These are phyloP conservation scores for Drosophila malerkotliana DNA, from an alignment of 1,140 invertebrate species.

Conservation along the genomic window DNA sequence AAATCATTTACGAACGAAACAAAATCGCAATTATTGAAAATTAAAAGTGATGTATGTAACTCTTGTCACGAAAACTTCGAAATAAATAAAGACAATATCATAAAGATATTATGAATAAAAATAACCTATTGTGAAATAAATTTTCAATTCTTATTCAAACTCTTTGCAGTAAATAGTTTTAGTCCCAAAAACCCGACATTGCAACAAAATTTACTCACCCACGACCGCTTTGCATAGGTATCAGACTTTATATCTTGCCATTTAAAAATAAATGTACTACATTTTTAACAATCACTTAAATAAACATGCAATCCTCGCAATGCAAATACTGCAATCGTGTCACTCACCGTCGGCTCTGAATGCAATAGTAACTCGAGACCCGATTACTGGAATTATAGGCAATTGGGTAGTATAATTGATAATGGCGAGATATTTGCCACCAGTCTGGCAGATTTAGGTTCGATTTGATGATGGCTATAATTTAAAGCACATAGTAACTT, in stretches of 20 bases:
- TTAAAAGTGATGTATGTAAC: too few species aligned
- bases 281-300: conserved; percentile 2
- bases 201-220: conserved; percentile 1
- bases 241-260: not conserved
- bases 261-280: not conserved
- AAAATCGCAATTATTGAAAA: too few species aligned
- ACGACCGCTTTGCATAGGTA: not conserved
- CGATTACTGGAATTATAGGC: conserved; percentile 18
- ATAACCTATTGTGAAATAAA: too few species aligned
- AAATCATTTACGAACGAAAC: too few species aligned
- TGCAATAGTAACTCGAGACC: conserved; percentile 10
- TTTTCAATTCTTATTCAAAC: too few species aligned
- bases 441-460: conserved; percentile 9
- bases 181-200: not conserved
- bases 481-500: conserved; percentile 55
- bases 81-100: too few species aligned
- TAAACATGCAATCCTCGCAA: not conserved
- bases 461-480: conserved; percentile 51
- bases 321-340: not conserved
- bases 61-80: too few species aligned
- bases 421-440: conserved; percentile 36
- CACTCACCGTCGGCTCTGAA: conserved; percentile 44
- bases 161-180: not conserved
- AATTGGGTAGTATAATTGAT: conserved; percentile 29
- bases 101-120: too few species aligned